Evolutionary conservation across 2,888 invertebrate species (phyloP), one percentile per base, ranked within the genome.

Genomic region (Mythimna lalbum): DNA sequence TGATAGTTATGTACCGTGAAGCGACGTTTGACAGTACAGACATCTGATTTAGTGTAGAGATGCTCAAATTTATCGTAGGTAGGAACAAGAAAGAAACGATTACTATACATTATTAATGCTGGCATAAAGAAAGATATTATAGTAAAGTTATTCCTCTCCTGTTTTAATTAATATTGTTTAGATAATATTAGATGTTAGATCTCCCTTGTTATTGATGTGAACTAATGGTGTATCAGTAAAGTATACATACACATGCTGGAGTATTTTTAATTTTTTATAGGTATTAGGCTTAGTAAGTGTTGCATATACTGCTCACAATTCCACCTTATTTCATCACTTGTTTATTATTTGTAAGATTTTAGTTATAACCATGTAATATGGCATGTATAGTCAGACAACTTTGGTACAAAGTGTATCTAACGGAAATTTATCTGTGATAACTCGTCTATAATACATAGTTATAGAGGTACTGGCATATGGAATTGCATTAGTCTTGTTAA

Each of bases 371-470:
- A 43, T 33, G 27, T 27, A 43, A 43, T 27, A 12, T n/a, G n/a
- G n/a, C 23, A 56, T 57, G 27, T 14, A 27, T 59, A 62, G 39
- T 52, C 52, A 63, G 7, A 52, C 50, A 57, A 70, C n/a, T 23
- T 59, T 43, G 36, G 47, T 74, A 67, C 66, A 49, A 62, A 74
- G 7, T 50, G 43, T 66, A 36, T 53, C 43, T 43, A 43, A 17
- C 31, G 1, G 21, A 57, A 17, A 49, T 56, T 55, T 56, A 61
- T 69, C 76, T 80, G 77, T 80, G 77, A 80, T 80, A 75, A 68
- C 61, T 43, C n/a, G 10, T 63, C 72, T 66, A 21, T 53, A 27
- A 47, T 39, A 7, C 12, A 21, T 57, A 55, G 47, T 55, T 49
- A 55, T 23, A 31, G 19, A 56, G 27, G 17, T 14, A 36, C 23